These are phyloP conservation scores for Teleiodes luculella DNA, from an alignment of 2,888 invertebrate species.

Conservation along the genomic window DNA sequence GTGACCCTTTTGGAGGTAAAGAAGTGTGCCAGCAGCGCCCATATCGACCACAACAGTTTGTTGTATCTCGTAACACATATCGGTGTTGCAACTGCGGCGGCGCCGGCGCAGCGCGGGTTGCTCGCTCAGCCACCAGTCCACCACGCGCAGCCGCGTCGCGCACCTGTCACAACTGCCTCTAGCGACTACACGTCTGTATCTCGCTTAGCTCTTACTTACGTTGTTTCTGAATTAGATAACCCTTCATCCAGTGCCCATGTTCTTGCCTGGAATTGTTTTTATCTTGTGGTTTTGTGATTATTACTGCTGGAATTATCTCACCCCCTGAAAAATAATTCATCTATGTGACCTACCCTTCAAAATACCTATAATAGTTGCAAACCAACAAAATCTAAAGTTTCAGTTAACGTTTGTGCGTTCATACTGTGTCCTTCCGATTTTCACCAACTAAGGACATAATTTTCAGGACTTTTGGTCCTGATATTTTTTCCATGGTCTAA, in stretches of 20 bases:
- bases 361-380: too few relatives aligned
- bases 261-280: neutral
- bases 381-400: too few relatives aligned
- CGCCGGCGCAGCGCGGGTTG: constrained; percentile 29
- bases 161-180: constrained; percentile 31
- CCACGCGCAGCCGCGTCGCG: constrained; percentile 66
- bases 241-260: too few relatives aligned
- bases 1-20: constrained; percentile 2
- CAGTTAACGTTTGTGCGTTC: too few relatives aligned
- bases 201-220: neutral
- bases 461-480: too few relatives aligned
- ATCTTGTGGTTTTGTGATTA: neutral
- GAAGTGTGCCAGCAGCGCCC: constrained; percentile 8
- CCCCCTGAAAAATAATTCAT: neutral
- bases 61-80: neutral
- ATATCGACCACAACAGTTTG: neutral
- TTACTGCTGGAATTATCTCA: neutral
- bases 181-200: constrained; percentile 3
- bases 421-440: too few relatives aligned
- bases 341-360: too few relatives aligned
- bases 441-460: too few relatives aligned
- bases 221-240: neutral
- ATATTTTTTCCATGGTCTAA: too few relatives aligned
- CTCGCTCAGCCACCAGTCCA: constrained; percentile 52
- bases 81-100: constrained; percentile 22